Percentiles rank a stretch among this genome's conserved stretches.
Conservation (phyloP, 2,797 vertebrate genomes). For the Sandelia bainsii region DNA sequence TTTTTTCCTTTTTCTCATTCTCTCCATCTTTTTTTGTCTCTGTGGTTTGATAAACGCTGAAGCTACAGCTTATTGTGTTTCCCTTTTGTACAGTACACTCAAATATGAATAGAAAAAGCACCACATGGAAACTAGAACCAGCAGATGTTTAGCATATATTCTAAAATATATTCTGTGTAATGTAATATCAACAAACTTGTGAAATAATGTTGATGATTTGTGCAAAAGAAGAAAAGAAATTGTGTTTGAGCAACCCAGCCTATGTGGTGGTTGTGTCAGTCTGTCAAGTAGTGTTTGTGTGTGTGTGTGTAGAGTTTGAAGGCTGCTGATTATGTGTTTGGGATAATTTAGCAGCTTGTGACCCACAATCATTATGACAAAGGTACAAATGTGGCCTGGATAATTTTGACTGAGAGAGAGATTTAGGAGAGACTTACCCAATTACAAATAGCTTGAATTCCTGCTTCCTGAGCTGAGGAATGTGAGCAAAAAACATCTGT, state of each 20-base stretch:
- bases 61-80: not conserved
- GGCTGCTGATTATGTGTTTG: slow-evolving; percentile 67
- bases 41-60: not conserved
- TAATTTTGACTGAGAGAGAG: slow-evolving; percentile 64
- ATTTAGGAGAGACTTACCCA: slow-evolving; percentile 49
- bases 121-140: too few relatives aligned
- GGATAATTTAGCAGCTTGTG: slow-evolving; percentile 50
- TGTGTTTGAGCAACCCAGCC: not conserved
- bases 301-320: slow-evolving; percentile 16
- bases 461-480: slow-evolving; percentile 79
- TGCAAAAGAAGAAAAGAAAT: not conserved
- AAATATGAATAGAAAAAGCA: too few relatives aligned
- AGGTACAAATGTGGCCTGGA: slow-evolving; percentile 67
- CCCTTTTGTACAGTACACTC: too few relatives aligned
- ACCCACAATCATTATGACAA: slow-evolving; percentile 57
- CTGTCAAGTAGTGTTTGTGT: slow-evolving; percentile 13
- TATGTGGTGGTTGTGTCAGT: slow-evolving; percentile 21
- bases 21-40: not conserved
- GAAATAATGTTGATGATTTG: not conserved
- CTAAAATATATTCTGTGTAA: too few relatives aligned
- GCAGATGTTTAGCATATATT: too few relatives aligned
- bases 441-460: slow-evolving; percentile 81
- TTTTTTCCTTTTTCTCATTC: not conserved
- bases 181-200: too few relatives aligned
- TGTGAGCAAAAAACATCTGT: slow-evolving; percentile 83